phyloP scores from a whole-genome alignment of 1,140 invertebrate species.

The Eupristina koningsbergeri region DNA sequence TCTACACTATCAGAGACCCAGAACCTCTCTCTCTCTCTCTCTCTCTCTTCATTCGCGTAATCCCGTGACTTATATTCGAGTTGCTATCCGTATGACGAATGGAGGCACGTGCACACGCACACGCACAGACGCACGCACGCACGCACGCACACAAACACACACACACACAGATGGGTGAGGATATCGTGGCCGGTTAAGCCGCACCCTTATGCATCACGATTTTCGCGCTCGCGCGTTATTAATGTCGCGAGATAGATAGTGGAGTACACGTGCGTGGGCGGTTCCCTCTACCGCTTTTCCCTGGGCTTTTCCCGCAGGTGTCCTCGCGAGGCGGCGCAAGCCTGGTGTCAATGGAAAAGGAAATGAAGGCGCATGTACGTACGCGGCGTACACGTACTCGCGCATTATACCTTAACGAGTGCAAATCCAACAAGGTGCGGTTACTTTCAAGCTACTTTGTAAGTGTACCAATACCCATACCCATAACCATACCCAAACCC shows the following conservation, averaged over 20 bases:
- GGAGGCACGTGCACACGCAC: not conserved
- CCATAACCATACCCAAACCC: no score
- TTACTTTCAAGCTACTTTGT: not conserved
- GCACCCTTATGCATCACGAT: conserved; percentile 15
- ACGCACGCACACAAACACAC: no score
- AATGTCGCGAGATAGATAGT: not conserved
- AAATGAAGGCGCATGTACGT: no score
- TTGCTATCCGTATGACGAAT: conserved; percentile 2
- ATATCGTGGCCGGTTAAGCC: not conserved
- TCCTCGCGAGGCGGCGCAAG: not conserved
- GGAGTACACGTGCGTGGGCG: conserved; percentile 4
- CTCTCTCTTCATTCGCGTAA: not conserved
- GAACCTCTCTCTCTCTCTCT: not conserved
- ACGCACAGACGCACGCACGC: not conserved
- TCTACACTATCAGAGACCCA: conserved; percentile 2
- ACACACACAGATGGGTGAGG: no score
- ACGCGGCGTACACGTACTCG: not conserved
- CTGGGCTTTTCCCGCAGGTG: not conserved
- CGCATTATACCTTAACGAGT: conserved; percentile 3
- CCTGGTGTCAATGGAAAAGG: not conserved
- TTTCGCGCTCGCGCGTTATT: conserved; percentile 6
- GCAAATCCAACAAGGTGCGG: not conserved
- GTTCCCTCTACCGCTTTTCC: not conserved
- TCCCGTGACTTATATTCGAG: not conserved
- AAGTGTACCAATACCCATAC: no score